Evolutionary conservation across 2,797 vertebrate species (phyloP).

Genomic region (Intellagama lesueurii): DNA sequence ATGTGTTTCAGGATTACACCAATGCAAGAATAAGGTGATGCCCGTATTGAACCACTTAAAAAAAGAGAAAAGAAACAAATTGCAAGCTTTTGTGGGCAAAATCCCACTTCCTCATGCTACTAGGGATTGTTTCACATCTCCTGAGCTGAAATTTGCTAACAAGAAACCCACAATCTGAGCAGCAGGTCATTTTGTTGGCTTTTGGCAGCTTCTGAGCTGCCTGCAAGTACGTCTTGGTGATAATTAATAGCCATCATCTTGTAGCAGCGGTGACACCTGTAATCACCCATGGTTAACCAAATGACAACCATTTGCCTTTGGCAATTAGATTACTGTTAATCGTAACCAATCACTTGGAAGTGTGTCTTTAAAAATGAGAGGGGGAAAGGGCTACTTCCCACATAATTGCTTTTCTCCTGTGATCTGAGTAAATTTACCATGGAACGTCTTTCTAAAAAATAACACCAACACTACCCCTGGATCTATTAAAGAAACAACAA

Average conservation of each 20-base stretch:
- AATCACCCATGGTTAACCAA: constrained; percentile 12
- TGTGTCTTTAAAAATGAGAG: neutral
- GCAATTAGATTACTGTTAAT: constrained; percentile 29
- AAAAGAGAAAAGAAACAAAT: too few species aligned
- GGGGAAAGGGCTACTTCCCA: neutral
- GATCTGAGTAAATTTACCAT: constrained; percentile 31
- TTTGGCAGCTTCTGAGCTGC: neutral
- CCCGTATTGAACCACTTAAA: too few species aligned
- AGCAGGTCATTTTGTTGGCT: neutral
- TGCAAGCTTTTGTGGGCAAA: too few species aligned
- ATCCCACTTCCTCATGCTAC: too few species aligned
- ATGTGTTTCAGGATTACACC: too few species aligned
- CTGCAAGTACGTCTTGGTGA: neutral
- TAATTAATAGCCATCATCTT: neutral
- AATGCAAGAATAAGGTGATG: too few species aligned
- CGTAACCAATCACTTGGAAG: neutral
- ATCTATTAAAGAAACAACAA: neutral
- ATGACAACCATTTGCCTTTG: neutral
- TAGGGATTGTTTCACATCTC: too few species aligned
- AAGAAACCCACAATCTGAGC: neutral
- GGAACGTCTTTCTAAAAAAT: neutral
- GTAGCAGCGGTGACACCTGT: neutral
- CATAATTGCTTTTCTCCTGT: constrained; percentile 22
- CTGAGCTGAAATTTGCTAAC: neutral
- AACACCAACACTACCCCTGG: neutral